Conservation (phyloP, 2,888 invertebrate species). For the Notodonta dromedarius region DNA sequence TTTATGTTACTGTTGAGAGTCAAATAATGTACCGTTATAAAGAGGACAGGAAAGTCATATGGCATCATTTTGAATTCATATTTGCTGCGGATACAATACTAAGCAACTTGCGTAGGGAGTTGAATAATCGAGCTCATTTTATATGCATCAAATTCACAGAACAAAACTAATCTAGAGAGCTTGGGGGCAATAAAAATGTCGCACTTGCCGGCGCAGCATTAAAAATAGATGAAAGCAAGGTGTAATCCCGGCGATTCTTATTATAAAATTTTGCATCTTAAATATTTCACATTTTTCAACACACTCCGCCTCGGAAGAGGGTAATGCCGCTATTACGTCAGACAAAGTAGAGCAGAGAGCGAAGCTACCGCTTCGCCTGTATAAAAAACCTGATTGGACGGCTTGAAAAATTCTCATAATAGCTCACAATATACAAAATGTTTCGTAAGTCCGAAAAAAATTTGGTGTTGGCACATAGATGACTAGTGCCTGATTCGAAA, state of each 20-base stretch:
- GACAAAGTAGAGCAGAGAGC: slow-evolving; percentile 58
- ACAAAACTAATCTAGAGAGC: slow-evolving; percentile 82
- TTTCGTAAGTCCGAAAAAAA: too few relatives aligned
- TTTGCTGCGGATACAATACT: slow-evolving; percentile 53
- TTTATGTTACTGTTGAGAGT: slow-evolving; percentile 2
- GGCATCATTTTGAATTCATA: slow-evolving; percentile 71
- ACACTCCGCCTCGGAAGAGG: slow-evolving; percentile 59
- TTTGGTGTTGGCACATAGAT: too few relatives aligned
- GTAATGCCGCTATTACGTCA: slow-evolving; percentile 64
- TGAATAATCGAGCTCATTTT: slow-evolving; percentile 82
- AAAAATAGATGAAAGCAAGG: slow-evolving; percentile 80
- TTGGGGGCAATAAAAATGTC: slow-evolving; percentile 81
- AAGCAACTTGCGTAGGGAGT: slow-evolving; percentile 67
- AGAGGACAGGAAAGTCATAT: slow-evolving; percentile 44
- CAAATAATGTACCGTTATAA: slow-evolving; percentile 1
- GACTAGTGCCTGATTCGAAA: too few relatives aligned
- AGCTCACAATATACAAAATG: slow-evolving; percentile 24
- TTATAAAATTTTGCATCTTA: slow-evolving; percentile 80
- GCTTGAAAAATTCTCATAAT: slow-evolving; percentile 43
- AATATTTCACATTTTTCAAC: slow-evolving; percentile 78
- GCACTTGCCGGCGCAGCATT: slow-evolving; percentile 72
- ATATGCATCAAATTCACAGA: slow-evolving; percentile 83
- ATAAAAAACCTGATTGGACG: slow-evolving; percentile 47
- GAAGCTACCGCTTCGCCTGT: slow-evolving; percentile 41
- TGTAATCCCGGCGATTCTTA: slow-evolving; percentile 80